Base-by-base conservation (phyloP, 2,113 vertebrate genomes). In the Dasyurus viverrinus region DNA sequence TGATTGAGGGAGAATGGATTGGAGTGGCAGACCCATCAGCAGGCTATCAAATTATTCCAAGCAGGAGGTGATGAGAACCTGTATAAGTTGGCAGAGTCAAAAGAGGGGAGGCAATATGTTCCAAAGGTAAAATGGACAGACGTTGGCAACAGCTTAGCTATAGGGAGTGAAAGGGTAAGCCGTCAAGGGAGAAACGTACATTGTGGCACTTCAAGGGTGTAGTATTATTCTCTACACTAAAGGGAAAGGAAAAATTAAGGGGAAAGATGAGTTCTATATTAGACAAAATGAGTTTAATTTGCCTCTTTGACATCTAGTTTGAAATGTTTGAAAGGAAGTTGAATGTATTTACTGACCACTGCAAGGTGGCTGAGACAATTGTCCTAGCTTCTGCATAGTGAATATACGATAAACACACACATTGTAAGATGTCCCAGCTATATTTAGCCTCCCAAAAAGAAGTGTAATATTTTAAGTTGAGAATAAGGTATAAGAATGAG, bases 1-100 rank as follows among this genome's bases (percentile, higher is more conserved):
- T 48, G 89, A 92, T 48, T 54, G 4, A 42, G 54, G 42, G 89
- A 95, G 42, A 89, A 89, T 94, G 89, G 30, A 54, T 57, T 94
- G 47, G 94, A 52, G 47, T n/a, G 16, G 16, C 68, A 68, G 36
- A 68, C 68, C 16, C 68, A 76, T 16, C 68, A 76, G 68, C 16
- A 22, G 68, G 36, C 57, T 36, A 68, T 68, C 30, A 68, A 92
- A 90, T 46, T 91, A 89, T 94, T 94, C 89, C 53, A 23, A 90
- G 54, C 19, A 93, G 42, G 89, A 53, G 16, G 55, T 52, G 90
- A 47, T 93, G 48, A 93, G n/a, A 53, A 50, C 76, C 6, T 92
- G 55, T n/a, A 11, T 84, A 4, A 89, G 23, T 8, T 26, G 53
- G n/a, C 42, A 90, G 92, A 90, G 30, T 26, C 36, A 90, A 23